Evolutionary conservation across 2,113 vertebrate genomes (phyloP).

Genomic region (Corydoras sp.): DNA sequence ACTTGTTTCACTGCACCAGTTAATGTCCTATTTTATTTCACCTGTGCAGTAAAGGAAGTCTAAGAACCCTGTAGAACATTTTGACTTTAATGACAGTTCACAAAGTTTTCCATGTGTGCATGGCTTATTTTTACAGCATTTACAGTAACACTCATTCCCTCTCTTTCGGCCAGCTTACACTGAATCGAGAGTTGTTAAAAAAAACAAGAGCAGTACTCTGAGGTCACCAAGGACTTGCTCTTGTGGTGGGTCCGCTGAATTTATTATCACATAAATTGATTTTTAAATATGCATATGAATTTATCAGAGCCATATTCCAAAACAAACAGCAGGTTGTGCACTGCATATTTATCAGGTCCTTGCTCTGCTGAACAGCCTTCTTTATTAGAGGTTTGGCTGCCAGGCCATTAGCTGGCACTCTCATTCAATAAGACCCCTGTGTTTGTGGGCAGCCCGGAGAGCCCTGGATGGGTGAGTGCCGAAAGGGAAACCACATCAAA

Average conservation of each 20-base stretch:
- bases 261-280: slow-evolving; percentile 68
- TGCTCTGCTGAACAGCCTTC: slow-evolving; percentile 53
- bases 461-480: slow-evolving; percentile 43
- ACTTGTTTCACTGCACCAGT: slow-evolving; percentile 15
- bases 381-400: slow-evolving; percentile 60
- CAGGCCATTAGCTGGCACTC: slow-evolving; percentile 53
- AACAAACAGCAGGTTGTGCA: slow-evolving; percentile 54
- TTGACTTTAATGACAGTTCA: slow-evolving; percentile 29
- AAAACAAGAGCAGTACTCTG: slow-evolving; percentile 39
- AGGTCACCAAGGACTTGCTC: slow-evolving; percentile 59
- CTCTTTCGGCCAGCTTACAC: slow-evolving; percentile 37
- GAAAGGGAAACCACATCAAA: slow-evolving; percentile 61
- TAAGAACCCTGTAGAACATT: slow-evolving; percentile 26
- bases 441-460: slow-evolving; percentile 53
- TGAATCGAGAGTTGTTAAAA: slow-evolving; percentile 30
- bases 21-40: slow-evolving; percentile 25
- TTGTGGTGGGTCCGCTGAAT: slow-evolving; percentile 65
- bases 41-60: slow-evolving; percentile 27
- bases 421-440: slow-evolving; percentile 64
- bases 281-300: slow-evolving; percentile 62
- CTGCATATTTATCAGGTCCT: slow-evolving; percentile 59
- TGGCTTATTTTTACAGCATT: slow-evolving; percentile 47
- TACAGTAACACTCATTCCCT: slow-evolving; percentile 36
- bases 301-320: slow-evolving; percentile 62
- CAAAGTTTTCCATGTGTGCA: slow-evolving; percentile 49